phyloP scores from a whole-genome alignment of 1,140 invertebrate genomes.

The Solenopsis fugax region DNA sequence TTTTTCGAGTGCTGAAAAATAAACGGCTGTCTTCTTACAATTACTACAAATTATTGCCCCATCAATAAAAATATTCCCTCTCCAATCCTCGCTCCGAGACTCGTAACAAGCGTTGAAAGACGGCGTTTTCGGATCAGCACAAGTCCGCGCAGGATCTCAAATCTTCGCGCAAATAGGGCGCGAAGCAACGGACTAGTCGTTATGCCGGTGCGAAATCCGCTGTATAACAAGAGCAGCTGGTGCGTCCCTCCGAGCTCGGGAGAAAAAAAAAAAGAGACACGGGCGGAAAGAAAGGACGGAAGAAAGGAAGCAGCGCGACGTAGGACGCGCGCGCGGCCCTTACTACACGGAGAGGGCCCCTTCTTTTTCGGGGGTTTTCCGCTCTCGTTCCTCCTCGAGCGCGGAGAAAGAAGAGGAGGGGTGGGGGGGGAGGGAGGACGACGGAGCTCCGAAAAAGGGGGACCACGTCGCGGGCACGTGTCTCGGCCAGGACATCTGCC shows the following conservation, averaged over 20 bases:
- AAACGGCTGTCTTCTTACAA: neutral
- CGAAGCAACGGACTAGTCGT: slow-evolving; percentile 36
- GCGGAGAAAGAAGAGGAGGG: slow-evolving; percentile 48
- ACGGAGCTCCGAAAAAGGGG: slow-evolving; percentile 62
- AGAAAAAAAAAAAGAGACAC: slow-evolving; percentile 57
- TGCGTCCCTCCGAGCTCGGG: slow-evolving; percentile 29
- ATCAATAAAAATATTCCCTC: neutral
- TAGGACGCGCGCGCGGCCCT: slow-evolving; percentile 28
- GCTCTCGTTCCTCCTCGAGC: slow-evolving; percentile 55
- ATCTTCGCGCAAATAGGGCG: slow-evolving; percentile 42
- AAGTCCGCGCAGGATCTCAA: slow-evolving; percentile 7
- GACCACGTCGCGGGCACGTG: slow-evolving; percentile 79
- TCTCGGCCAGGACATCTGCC: slow-evolving; percentile 84
- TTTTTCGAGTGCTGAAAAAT: neutral
- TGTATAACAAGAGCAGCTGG: slow-evolving; percentile 71
- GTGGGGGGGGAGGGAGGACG: slow-evolving; percentile 32
- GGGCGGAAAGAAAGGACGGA: slow-evolving; percentile 34
- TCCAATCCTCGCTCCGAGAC: too few species aligned
- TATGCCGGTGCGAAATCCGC: slow-evolving; percentile 64
- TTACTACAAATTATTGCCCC: neutral
- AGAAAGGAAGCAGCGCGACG: slow-evolving; percentile 26
- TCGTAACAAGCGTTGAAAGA: neutral
- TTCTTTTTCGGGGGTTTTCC: slow-evolving; percentile 60
- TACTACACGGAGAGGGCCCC: slow-evolving; percentile 5
- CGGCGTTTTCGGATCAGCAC: neutral